Evolutionary conservation across 1,140 invertebrate genomes (phyloP).

Genomic region (Propsilocerus akamusi): DNA sequence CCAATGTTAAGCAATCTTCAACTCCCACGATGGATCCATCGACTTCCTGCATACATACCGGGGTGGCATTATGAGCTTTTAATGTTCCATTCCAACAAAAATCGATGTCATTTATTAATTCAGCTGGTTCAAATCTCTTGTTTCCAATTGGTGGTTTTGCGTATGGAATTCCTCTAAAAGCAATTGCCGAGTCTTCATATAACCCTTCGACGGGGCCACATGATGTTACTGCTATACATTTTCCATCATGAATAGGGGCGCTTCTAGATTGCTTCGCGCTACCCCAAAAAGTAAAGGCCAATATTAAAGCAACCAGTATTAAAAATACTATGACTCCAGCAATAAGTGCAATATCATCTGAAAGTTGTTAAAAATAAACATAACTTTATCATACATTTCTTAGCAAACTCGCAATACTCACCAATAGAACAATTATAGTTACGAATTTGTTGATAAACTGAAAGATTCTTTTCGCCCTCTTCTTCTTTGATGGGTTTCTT

Average conservation of each 20-base stretch:
- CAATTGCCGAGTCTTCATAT: constrained; percentile 52
- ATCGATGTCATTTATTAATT: constrained; percentile 39
- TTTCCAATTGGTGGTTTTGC: constrained; percentile 54
- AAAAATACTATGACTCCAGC: constrained; percentile 34
- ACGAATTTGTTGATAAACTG: not conserved
- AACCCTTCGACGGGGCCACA: constrained; percentile 63
- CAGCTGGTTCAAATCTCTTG: constrained; percentile 50
- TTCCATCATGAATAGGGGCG: constrained; percentile 40
- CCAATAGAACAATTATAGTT: not conserved
- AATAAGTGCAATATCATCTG: constrained; percentile 30
- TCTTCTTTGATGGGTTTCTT: constrained; percentile 37
- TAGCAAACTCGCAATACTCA: not conserved
- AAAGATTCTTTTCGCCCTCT: constrained; percentile 9
- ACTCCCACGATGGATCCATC: constrained; percentile 41
- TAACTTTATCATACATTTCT: not conserved
- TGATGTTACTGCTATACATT: constrained; percentile 48
- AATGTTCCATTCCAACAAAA: constrained; percentile 67
- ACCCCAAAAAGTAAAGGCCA: constrained; percentile 35
- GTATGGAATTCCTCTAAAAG: constrained; percentile 72
- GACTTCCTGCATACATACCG: constrained; percentile 44
- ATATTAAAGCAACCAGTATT: constrained; percentile 41
- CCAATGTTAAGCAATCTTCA: constrained; percentile 66
- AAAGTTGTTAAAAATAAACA: too few relatives aligned
- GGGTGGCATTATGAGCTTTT: constrained; percentile 40
- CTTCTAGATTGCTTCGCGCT: constrained; percentile 21